Conservation (phyloP, 2,113 vertebrate genomes). For the Mohoua ochrocephala region DNA sequence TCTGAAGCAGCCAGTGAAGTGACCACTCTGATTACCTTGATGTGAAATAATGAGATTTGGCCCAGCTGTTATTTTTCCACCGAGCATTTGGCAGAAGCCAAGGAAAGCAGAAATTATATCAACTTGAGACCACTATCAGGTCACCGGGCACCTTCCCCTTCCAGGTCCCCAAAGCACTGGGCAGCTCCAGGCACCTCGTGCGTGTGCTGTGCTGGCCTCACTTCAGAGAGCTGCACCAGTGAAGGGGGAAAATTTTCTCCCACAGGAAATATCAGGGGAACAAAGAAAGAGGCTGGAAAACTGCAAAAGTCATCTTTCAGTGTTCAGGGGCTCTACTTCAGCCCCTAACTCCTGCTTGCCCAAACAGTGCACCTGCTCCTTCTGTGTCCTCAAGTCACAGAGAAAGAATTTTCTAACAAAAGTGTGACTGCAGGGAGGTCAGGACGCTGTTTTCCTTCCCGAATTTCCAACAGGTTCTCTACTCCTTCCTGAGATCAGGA, state of each 20-base stretch:
- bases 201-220: not conserved
- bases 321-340: not conserved
- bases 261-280: not conserved
- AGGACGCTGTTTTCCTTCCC: not conserved
- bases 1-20: conserved; percentile 13
- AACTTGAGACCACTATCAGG: not conserved
- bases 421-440: not conserved
- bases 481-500: not conserved
- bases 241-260: not conserved
- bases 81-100: not conserved
- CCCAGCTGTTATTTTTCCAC: conserved; percentile 5
- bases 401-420: not conserved
- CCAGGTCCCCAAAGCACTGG: not conserved
- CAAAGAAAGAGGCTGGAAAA: not conserved
- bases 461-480: not conserved
- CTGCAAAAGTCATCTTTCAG: not conserved
- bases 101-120: conserved; percentile 1
- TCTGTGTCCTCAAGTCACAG: not conserved
- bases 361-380: not conserved
- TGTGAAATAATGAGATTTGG: conserved; percentile 14
- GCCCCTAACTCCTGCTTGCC: not conserved
- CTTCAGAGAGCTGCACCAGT: not conserved
- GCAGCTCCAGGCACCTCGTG: not conserved
- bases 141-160: not conserved
- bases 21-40: not conserved